Base-by-base conservation (phyloP, 2,113 vertebrate species). In the Coptodon rendalli region DNA sequence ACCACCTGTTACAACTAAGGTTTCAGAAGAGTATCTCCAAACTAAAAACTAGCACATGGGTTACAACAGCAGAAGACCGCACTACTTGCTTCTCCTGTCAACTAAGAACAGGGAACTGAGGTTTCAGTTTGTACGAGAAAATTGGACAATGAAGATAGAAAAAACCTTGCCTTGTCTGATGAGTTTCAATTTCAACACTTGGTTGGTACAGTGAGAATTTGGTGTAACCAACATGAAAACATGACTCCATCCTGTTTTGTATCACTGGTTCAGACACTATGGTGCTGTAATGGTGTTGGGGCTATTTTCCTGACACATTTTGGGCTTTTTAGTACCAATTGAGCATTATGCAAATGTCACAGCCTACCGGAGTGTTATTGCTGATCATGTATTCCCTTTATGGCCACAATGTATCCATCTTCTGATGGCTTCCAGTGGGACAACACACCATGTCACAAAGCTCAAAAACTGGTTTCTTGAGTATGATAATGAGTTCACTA, bases 231-330 rank as follows among this genome's bases (percentile, higher is more conserved):
- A 73, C 13, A 73, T 27, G 68, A 27, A 1, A 73, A 27, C 22
- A 45, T 27, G 8, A 16, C 22, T 45, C 66, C 38, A 73, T 73
- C 13, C 38, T 73, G 38, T 24, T 24, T 73, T 45, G 0, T 73
- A 45, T 73, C 38, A 27, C 66, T 45, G 3, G 66, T 73, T 73
- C 2, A 73, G 3, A 45, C 0, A 22, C 34, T 34, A 66, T 6
- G 0, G 12, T 43, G 66, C n/a, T 71, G 66, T 0, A 16, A 24
- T 71, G 38, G 66, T 71, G 3, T 43, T 16, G 38, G 19, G 5
- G 66, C 36, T 6, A 6, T 43, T 71, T 40, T 43, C 0, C 3
- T 71, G 0, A 43, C 38, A 71, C 66, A 4, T 24, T 71, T 71
- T 24, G 38, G 66, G 38, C 66, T 38, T 71, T 2, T 3, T 27